Evolutionary conservation across 2,888 invertebrate species (phyloP).

Genomic region (Meta bourneti): DNA sequence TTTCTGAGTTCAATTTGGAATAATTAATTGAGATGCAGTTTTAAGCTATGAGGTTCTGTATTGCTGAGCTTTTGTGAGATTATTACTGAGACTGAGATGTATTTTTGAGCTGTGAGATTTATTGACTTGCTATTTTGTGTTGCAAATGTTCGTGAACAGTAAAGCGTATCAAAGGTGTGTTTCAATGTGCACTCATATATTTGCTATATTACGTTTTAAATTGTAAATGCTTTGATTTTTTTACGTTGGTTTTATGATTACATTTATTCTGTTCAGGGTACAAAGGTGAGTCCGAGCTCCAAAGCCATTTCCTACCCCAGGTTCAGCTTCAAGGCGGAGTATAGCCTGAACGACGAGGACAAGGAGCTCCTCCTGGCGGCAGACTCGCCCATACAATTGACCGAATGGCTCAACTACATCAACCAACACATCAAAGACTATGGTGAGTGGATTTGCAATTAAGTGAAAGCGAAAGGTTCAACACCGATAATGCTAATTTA

Average conservation of each 20-base stretch:
- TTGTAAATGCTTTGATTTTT: background rate
- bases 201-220: too few relatives aligned
- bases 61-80: too few relatives aligned
- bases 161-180: too few relatives aligned
- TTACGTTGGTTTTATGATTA: background rate
- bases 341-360: conserved; percentile 33
- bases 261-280: conserved; percentile 32
- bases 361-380: conserved; percentile 64
- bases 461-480: background rate
- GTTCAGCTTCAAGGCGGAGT: conserved; percentile 72
- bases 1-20: too few relatives aligned
- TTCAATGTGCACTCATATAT: too few relatives aligned
- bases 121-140: too few relatives aligned
- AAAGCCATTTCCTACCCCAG: conserved; percentile 69
- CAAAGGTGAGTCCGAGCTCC: conserved; percentile 67
- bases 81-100: too few relatives aligned
- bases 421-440: conserved; percentile 84
- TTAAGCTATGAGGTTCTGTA: too few relatives aligned
- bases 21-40: too few relatives aligned
- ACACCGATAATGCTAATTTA: too few relatives aligned
- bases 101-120: too few relatives aligned
- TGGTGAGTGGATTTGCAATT: conserved; percentile 78
- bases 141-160: too few relatives aligned
- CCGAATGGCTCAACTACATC: conserved; percentile 83
- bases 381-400: conserved; percentile 80